These are phyloP conservation scores for Agonopterix alstromeriana DNA, from an alignment of 2,888 invertebrate genomes.

Conservation along the genomic window DNA sequence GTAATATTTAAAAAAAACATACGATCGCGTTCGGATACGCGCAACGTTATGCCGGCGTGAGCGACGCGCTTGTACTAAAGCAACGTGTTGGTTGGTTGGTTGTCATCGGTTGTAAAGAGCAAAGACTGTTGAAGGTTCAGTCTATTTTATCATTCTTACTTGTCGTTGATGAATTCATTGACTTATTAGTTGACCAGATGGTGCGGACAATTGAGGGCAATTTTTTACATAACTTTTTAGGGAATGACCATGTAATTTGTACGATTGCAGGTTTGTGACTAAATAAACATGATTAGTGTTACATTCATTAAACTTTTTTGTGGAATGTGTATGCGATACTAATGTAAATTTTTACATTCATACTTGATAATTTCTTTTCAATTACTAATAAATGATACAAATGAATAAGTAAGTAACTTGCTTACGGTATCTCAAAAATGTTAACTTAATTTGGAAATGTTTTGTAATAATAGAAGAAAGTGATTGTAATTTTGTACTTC, in stretches of 20 bases:
- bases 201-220: conserved; percentile 20
- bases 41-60: conserved; percentile 42
- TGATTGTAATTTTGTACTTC: no score
- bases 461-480: no score
- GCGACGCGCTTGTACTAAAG: conserved; percentile 39
- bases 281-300: no score
- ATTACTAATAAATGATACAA: no score
- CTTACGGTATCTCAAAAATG: no score
- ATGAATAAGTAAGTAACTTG: no score
- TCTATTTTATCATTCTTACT: conserved; percentile 20
- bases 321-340: no score
- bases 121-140: not conserved
- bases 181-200: conserved; percentile 39
- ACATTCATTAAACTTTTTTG: no score
- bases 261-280: no score
- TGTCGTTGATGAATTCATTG: conserved; percentile 43
- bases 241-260: not conserved
- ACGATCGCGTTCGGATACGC: conserved; percentile 19
- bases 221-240: conserved; percentile 2
- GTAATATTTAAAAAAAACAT: not conserved
- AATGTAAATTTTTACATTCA: no score
- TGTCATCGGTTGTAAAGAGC: conserved; percentile 17
- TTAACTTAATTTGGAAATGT: no score
- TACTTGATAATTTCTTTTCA: no score
- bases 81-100: conserved; percentile 15